Evolutionary conservation across 2,888 invertebrate genomes (phyloP).

Genomic region (Lagria hirta): DNA sequence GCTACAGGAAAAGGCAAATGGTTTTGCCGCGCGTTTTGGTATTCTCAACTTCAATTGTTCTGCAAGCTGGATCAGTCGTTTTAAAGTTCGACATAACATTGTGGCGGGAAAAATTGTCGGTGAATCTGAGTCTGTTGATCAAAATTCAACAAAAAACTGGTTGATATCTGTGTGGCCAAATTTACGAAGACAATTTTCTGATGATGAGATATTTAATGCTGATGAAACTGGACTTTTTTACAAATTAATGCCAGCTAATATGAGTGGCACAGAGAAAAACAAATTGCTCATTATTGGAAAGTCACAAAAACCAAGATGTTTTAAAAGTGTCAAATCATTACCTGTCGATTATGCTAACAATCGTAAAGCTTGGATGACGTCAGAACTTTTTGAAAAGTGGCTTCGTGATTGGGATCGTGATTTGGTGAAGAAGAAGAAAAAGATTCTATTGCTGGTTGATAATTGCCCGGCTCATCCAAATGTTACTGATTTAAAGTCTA

Average conservation of each 20-base stretch:
- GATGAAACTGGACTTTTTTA: slow-evolving; percentile 21
- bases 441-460: slow-evolving; percentile 27
- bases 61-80: slow-evolving; percentile 30
- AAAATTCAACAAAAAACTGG: slow-evolving; percentile 24
- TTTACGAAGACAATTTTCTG: slow-evolving; percentile 22
- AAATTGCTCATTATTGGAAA: slow-evolving; percentile 7
- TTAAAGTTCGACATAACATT: slow-evolving; percentile 30
- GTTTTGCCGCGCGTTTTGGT: slow-evolving; percentile 23
- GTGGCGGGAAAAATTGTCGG: slow-evolving; percentile 28
- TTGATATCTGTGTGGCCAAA: slow-evolving; percentile 27
- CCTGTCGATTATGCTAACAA: slow-evolving; percentile 16
- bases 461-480: slow-evolving; percentile 28
- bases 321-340: slow-evolving; percentile 32
- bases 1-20: slow-evolving; percentile 32
- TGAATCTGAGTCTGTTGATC: slow-evolving; percentile 26
- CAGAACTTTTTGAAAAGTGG: slow-evolving; percentile 27
- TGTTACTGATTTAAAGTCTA: slow-evolving; percentile 13
- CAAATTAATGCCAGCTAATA: slow-evolving; percentile 16
- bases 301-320: slow-evolving; percentile 29
- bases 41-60: slow-evolving; percentile 29
- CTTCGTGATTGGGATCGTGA: slow-evolving; percentile 22
- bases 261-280: slow-evolving; percentile 35
- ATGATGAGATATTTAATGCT: slow-evolving; percentile 37
- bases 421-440: slow-evolving; percentile 19
- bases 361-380: slow-evolving; percentile 44